Base-by-base conservation (phyloP, 2,888 invertebrate genomes). In the Oligia latruncula region DNA sequence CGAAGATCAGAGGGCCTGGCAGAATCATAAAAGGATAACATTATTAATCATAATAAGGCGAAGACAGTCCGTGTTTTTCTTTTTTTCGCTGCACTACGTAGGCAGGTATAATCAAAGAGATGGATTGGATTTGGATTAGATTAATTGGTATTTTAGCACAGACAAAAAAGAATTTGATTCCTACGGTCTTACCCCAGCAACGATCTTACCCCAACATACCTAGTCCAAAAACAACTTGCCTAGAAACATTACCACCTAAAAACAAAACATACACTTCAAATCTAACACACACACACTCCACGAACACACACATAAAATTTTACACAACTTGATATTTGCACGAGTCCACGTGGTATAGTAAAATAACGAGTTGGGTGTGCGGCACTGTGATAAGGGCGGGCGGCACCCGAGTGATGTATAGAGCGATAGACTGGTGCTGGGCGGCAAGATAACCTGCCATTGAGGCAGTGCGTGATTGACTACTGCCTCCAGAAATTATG, bases 361-460 rank as follows among this genome's bases (percentile, higher is more conserved):
- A 91, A 91, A 91, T 91, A 91, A 91, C 83, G 84, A 85, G 78
- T 85, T 86, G 84, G 86, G 90, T 87, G 92, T 90, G 92, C 83
- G 87, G 85, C 81, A 86, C 67, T 29, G 78, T 86, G 92, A 92
- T 93, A 93, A 91, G 86, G 82, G 85, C 89, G 87, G 84, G 90
- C 89, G 88, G 89, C 90, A 90, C 91, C 91, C 90, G 81, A 77
- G 86, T 89, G 91, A 90, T 88, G 90, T 89, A 90, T 90, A 85
- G 87, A 87, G 72, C 87, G 89, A 89, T 89, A 89, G 87, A 84
- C 83, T 83, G 83, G 65, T 85, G 84, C 88, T 88, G 86, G 89
- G 86, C 83, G 85, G 86, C 81, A 88, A 89, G 93, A 93, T 92
- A 92, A 88, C 89, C 90, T 90, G 90, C 90, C 90, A 92, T 89